Conservation (phyloP, 2,797 vertebrate genomes). For the Huso huso region DNA sequence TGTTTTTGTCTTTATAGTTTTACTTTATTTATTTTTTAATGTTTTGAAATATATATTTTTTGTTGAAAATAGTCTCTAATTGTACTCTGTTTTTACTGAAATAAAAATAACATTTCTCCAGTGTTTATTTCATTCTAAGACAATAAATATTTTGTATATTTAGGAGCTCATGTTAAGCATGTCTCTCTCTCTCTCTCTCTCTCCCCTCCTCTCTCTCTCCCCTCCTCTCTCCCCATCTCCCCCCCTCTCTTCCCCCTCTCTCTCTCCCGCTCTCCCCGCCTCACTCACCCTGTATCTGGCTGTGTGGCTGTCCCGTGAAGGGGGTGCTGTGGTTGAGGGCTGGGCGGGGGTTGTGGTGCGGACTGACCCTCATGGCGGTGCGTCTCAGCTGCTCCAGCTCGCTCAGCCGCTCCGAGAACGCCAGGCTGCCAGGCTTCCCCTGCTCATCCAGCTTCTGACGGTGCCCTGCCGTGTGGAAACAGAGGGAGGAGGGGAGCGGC, state of each 20-base stretch:
- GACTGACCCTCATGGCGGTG: conserved; percentile 87
- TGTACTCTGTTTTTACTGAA: too few relatives aligned
- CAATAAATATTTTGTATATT: too few relatives aligned
- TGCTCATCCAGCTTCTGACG: conserved; percentile 93
- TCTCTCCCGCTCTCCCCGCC: conserved; percentile 5
- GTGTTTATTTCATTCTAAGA: too few relatives aligned
- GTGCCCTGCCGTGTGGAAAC: conserved; percentile 65
- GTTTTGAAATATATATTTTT: too few relatives aligned
- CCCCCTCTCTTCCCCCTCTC: conserved; percentile 5
- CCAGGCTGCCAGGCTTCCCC: conserved; percentile 81
- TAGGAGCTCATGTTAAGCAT: too few relatives aligned
- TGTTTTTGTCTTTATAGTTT: too few relatives aligned
- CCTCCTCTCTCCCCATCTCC: conserved; percentile 12
- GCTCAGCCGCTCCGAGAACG: conserved; percentile 89
- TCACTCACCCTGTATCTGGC: conserved; percentile 87
- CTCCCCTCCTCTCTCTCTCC: too few relatives aligned
- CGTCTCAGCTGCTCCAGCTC: conserved; percentile 90
- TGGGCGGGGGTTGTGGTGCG: conserved; percentile 78
- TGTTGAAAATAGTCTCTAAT: too few relatives aligned
- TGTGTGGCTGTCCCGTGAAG: conserved; percentile 84
- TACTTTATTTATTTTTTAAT: too few relatives aligned
- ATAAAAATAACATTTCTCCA: too few relatives aligned
- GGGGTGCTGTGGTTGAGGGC: conserved; percentile 76
- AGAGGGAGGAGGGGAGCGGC: not conserved
- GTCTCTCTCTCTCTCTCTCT: not conserved